phyloP scores from a whole-genome alignment of 1,140 invertebrate genomes.

The Drosophila littoralis region DNA sequence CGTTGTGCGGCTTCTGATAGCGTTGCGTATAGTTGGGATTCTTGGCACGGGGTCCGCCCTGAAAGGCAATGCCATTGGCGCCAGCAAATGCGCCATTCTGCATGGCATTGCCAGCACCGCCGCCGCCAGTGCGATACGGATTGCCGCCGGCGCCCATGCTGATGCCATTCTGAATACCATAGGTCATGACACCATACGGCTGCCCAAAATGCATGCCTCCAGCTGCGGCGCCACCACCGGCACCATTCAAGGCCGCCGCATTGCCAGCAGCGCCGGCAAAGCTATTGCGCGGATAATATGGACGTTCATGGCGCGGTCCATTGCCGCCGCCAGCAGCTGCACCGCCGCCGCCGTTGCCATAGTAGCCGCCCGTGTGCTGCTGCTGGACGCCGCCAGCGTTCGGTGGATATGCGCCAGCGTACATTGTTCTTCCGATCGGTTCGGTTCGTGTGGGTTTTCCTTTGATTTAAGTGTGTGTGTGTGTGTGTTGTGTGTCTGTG shows the following conservation, averaged over 20 bases:
- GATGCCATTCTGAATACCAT: slow-evolving; percentile 69
- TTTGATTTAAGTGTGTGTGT: neutral
- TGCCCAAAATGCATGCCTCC: slow-evolving; percentile 68
- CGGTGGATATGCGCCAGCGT: slow-evolving; percentile 74
- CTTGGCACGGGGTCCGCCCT: slow-evolving; percentile 70
- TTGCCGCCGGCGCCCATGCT: slow-evolving; percentile 61
- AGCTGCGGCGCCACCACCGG: slow-evolving; percentile 54
- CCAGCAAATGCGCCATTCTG: slow-evolving; percentile 65
- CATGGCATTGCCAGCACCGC: slow-evolving; percentile 47
- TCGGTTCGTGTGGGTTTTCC: slow-evolving; percentile 1
- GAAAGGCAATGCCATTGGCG: slow-evolving; percentile 58
- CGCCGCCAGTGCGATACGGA: slow-evolving; percentile 51
- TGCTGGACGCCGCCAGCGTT: slow-evolving; percentile 74
- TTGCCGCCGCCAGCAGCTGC: slow-evolving; percentile 44
- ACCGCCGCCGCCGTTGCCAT: slow-evolving; percentile 71
- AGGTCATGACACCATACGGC: slow-evolving; percentile 70
- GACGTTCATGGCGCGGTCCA: slow-evolving; percentile 56
- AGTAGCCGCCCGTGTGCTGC: slow-evolving; percentile 74
- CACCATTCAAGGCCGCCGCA: slow-evolving; percentile 54
- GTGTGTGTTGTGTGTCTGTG: slow-evolving; percentile 1
- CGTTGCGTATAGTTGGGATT: slow-evolving; percentile 76
- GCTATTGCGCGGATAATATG: slow-evolving; percentile 57
- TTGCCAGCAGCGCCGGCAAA: slow-evolving; percentile 47
- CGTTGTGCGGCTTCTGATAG: slow-evolving; percentile 75
- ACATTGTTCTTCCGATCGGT: slow-evolving; percentile 47